Percentiles rank a stretch among this genome's conserved stretches.
phyloP scores from a whole-genome alignment of 2,888 invertebrate genomes.

The Orthosia gracilis region DNA sequence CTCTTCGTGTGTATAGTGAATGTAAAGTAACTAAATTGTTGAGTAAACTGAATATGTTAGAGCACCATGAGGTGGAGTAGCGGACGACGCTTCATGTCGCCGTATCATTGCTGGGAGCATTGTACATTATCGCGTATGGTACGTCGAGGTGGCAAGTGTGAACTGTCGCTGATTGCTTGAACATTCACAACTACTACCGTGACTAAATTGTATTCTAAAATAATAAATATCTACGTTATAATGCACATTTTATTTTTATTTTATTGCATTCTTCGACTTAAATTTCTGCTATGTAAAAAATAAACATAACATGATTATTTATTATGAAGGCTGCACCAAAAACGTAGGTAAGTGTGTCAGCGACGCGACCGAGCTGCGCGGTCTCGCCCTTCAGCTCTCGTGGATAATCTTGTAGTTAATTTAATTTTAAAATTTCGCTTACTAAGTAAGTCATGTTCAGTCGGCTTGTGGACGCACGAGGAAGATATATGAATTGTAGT shows the following conservation, averaged over 20 bases:
- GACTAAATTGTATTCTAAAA: constrained; percentile 68
- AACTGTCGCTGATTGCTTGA: constrained; percentile 62
- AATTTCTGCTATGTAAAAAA: constrained; percentile 77
- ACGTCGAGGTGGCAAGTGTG: constrained; percentile 57
- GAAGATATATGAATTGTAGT: constrained; percentile 86
- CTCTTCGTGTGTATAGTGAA: constrained; percentile 69
- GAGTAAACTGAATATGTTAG: constrained; percentile 43
- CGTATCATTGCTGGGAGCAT: constrained; percentile 66
- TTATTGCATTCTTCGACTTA: constrained; percentile 76
- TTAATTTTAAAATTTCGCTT: constrained; percentile 88
- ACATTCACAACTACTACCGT: constrained; percentile 61
- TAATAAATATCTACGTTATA: constrained; percentile 73
- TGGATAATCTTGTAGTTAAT: constrained; percentile 78
- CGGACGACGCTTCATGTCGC: constrained; percentile 39
- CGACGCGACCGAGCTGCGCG: constrained; percentile 54
- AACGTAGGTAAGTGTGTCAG: constrained; percentile 70
- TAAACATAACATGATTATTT: constrained; percentile 77
- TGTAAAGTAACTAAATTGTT: constrained; percentile 59
- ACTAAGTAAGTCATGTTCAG: constrained; percentile 87
- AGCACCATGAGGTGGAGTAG: constrained; percentile 29
- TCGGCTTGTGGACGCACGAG: constrained; percentile 86
- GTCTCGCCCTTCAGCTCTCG: constrained; percentile 63
- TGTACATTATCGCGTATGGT: constrained; percentile 69
- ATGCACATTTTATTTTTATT: constrained; percentile 76
- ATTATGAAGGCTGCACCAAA: constrained; percentile 81